Base-by-base conservation (phyloP, 2,797 vertebrate genomes). In the Lacerta agilis region DNA sequence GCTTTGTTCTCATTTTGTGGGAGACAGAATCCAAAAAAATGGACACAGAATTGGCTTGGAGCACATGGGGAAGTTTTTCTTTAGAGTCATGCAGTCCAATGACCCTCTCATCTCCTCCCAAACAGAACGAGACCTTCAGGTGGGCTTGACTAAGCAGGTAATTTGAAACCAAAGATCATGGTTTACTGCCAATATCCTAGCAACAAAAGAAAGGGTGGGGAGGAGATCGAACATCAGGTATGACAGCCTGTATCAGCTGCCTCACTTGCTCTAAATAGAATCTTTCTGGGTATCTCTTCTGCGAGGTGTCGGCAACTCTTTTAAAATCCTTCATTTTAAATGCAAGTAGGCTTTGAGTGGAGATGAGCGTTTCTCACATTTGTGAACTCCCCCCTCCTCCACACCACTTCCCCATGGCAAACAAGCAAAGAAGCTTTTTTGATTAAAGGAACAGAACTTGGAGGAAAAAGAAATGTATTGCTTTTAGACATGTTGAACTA, bases 211-310 rank as follows among this genome's bases (percentile, higher is more conserved):
- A 75, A 6, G 4, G 66, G 49, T 55, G 49, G 29, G 41, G 77
- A 90, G 43, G 85, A 79, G 86, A 64, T 79, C 61, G 73, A 88
- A 90, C 9, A 36, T 85, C 79, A 84, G 43, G 25, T 55, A 69
- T 55, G 49, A 86, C 15, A 89, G 36, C 55, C 29, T 79, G 29
- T 83, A 85, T 90, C 86, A 90, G 84, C 77, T 58, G 82, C 77
- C 75, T 89, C 79, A 72, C 7, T 23, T 1, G 61, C 58, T 89
- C 61, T 73, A 91, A 93, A 90, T 61, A 88, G 83, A 92, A 86
- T 45, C 73, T 78, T 83, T 85, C 82, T 76, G 66, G 67, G 87
- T 76, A 82, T 17, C 80, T 17, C 80, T 91, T 85, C 75, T 76
- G 41, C 76, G 61, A 91, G 15, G 83, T 85, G 15, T 85, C 85